phyloP scores from a whole-genome alignment of 1,140 invertebrate genomes.

The Antheraea pernyi region DNA sequence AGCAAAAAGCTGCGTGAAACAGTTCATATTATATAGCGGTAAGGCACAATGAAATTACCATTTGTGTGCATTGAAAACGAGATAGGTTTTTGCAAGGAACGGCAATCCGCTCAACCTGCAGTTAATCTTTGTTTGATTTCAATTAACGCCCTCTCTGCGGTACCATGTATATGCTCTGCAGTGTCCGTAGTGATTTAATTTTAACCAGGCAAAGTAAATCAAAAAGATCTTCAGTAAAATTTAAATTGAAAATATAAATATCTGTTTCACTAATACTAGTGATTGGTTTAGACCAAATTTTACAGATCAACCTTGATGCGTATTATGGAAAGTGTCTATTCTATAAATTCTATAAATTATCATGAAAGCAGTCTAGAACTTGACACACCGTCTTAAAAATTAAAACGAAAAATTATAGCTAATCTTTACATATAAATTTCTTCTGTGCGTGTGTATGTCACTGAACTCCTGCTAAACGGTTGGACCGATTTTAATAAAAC shows the following conservation, averaged over 20 bases:
- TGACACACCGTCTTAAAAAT: no score
- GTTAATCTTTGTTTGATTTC: slow-evolving; percentile 74
- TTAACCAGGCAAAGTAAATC: background rate
- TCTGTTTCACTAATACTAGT: background rate
- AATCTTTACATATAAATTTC: no score
- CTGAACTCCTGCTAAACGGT: no score
- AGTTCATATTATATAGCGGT: slow-evolving; percentile 9
- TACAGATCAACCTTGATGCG: no score
- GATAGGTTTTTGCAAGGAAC: slow-evolving; percentile 29
- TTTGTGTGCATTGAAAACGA: slow-evolving; percentile 21
- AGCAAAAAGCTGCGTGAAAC: background rate
- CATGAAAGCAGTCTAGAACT: no score
- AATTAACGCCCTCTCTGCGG: slow-evolving; percentile 47
- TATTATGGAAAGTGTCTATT: no score
- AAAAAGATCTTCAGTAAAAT: background rate
- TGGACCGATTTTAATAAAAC: no score
- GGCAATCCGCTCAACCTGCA: slow-evolving; percentile 49
- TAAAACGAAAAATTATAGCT: no score
- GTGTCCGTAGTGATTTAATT: slow-evolving; percentile 11
- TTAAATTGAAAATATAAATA: background rate
- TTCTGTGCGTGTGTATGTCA: no score
- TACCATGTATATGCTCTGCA: background rate
- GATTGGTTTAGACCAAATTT: background rate
- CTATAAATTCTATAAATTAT: no score
- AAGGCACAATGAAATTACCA: slow-evolving; percentile 2